Evolutionary conservation across 2,113 vertebrate species (phyloP).

Genomic region (Platichthys stellatus): DNA sequence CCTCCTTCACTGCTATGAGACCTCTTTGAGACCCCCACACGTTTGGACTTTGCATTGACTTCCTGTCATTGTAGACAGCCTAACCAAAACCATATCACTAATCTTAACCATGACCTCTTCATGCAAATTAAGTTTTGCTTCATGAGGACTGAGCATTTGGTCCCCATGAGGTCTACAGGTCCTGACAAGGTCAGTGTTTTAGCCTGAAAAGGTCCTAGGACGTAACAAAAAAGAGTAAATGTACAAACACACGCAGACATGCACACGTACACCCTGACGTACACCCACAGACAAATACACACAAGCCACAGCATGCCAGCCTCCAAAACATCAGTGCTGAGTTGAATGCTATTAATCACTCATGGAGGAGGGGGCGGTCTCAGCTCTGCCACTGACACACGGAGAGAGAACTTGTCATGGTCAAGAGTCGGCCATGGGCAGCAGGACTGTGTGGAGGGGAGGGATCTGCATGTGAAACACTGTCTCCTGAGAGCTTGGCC

Average conservation of each 20-base stretch:
- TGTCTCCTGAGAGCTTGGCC: conserved; percentile 25
- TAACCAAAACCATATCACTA: no score
- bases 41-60: neutral
- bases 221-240: neutral
- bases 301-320: neutral
- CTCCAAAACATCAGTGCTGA: neutral
- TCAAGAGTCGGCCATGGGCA: conserved; percentile 1
- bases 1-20: conserved; percentile 1
- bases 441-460: conserved; percentile 14
- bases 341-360: conserved; percentile 36
- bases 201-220: no score
- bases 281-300: neutral
- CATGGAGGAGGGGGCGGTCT: conserved; percentile 10
- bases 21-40: neutral
- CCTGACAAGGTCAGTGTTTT: neutral
- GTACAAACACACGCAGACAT: neutral
- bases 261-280: neutral
- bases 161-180: neutral
- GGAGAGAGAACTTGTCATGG: conserved; percentile 16
- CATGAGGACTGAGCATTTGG: neutral
- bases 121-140: no score
- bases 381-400: conserved; percentile 5
- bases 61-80: neutral
- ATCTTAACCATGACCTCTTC: no score
- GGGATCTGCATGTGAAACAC: conserved; percentile 11